Conservation (phyloP, 2,797 vertebrate species). For the Aphelocoma californica region DNA sequence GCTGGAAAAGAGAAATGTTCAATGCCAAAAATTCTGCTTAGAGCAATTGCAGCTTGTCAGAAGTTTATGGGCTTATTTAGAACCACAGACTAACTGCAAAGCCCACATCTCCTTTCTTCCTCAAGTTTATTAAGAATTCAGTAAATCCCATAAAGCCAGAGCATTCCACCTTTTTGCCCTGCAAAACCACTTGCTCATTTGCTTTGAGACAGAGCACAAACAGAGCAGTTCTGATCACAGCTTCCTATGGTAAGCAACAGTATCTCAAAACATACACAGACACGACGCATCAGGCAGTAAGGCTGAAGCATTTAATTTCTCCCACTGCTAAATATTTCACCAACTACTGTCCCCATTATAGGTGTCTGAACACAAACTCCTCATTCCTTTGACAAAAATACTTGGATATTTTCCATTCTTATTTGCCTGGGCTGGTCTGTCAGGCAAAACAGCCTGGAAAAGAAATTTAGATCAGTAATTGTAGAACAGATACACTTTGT, state of each 20-base stretch:
- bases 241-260: neutral
- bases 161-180: neutral
- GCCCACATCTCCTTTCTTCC: neutral
- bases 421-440: neutral
- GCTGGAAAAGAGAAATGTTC: neutral
- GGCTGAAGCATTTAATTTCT: neutral
- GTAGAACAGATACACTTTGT: neutral
- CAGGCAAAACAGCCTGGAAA: neutral
- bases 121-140: neutral
- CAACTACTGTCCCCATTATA: neutral
- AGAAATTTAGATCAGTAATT: neutral
- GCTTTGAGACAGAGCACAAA: neutral
- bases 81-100: constrained; percentile 16
- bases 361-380: neutral
- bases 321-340: neutral
- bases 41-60: constrained; percentile 6
- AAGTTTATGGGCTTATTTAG: constrained; percentile 8
- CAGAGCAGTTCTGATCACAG: neutral
- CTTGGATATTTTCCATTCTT: neutral
- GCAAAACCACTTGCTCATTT: neutral
- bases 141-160: neutral
- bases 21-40: constrained; percentile 1
- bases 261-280: neutral
- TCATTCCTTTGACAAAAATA: neutral
- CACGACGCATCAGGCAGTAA: neutral